Evolutionary conservation across 2,888 invertebrate species (phyloP), one percentile per base, ranked within the genome.

Genomic region (Acrobeloides nanus): DNA sequence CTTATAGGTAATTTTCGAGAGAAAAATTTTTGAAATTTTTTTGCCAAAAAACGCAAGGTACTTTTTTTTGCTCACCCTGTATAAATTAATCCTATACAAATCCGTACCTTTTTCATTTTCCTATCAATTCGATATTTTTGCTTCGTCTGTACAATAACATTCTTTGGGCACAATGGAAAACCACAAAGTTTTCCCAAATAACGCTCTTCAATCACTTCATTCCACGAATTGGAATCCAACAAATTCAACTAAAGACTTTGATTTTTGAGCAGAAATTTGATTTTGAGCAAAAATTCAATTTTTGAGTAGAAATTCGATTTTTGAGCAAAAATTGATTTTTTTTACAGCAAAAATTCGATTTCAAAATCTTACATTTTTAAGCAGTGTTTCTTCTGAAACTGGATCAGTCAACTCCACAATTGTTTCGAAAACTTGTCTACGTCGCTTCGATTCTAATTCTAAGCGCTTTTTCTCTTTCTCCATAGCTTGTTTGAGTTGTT

Each of bases 61-160:
- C n/a, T n/a, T n/a, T n/a, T n/a, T n/a, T n/a, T n/a, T n/a, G n/a
- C n/a, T n/a, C n/a, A n/a, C n/a, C n/a, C n/a, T n/a, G n/a, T n/a
- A n/a, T n/a, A n/a, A n/a, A n/a, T n/a, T n/a, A 12, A 33, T 24
- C 4, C 6, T 25, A 47, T 29, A 10, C 24, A 8, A 31, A 24
- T 29, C 23, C 4, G 24, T 4, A 59, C 61, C 46, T 64, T 64
- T 38, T 55, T 57, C 31, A 47, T 51, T 27, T 55, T 56, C 21
- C 55, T 43, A 44, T 64, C 62, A 32, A 64, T 57, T 23, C 60
- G 55, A 44, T 50, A 64, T 43, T 47, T 51, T 34, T 58, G 61
- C 12, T 15, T 18, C 27, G 34, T 41, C 33, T 46, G 38, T 23
- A 53, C 45, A 12, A 32, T 24, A 10, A 57, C 45, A n/a, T n/a